Evolutionary conservation across 2,888 invertebrate genomes (phyloP).

Genomic region (Clivina fossor): DNA sequence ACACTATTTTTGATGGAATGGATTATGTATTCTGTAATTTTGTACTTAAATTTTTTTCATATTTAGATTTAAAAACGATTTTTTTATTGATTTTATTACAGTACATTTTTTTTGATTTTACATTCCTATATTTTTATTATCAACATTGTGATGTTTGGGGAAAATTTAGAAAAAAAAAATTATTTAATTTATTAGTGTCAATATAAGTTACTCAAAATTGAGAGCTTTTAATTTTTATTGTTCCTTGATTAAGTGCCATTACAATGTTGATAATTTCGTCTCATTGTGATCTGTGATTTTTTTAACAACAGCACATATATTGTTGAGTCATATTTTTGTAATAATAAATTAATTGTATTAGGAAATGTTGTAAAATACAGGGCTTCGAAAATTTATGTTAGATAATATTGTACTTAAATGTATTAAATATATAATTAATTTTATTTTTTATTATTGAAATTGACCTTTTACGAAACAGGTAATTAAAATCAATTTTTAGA

Average conservation of each 20-base stretch:
- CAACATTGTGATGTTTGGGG: not conserved
- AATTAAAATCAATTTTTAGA: slow-evolving; percentile 1
- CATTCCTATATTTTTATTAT: not conserved
- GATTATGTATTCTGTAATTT: too few relatives aligned
- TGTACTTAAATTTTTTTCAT: too few relatives aligned
- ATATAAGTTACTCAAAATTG: not conserved
- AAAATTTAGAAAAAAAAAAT: not conserved
- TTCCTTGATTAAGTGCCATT: slow-evolving; percentile 6
- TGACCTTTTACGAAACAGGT: not conserved
- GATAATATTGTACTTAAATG: slow-evolving; percentile 8
- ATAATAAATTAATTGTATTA: not conserved
- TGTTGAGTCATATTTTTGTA: slow-evolving; percentile 3
- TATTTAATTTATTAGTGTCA: slow-evolving; percentile 2
- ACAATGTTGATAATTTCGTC: slow-evolving; percentile 10
- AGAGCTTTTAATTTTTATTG: slow-evolving; percentile 2
- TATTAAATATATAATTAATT: too few relatives aligned
- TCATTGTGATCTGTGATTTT: slow-evolving; percentile 10
- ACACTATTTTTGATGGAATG: too few relatives aligned
- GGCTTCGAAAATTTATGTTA: slow-evolving; percentile 8
- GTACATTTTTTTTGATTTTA: too few relatives aligned
- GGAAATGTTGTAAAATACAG: not conserved
- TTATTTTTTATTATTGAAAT: too few relatives aligned
- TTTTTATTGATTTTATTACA: too few relatives aligned
- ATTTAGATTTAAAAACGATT: too few relatives aligned
- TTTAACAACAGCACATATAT: not conserved